Conservation (phyloP, 2,888 invertebrate species). For the Lasioglossum calceatum region DNA sequence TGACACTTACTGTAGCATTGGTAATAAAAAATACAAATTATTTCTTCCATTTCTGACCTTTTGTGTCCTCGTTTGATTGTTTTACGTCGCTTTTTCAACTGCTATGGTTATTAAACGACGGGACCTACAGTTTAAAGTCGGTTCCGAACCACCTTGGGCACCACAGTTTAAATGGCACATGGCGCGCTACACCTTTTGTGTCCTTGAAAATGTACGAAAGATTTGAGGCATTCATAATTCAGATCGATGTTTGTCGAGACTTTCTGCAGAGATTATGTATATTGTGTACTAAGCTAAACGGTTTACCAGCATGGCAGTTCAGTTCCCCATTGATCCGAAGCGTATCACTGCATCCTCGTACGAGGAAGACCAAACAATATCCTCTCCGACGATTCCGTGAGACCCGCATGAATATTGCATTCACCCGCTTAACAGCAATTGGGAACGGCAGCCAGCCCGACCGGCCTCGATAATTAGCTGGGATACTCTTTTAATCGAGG, state of each 20-base stretch:
- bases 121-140: no score
- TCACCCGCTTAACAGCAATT: conserved; percentile 23
- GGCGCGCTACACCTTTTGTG: no score
- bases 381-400: conserved; percentile 32
- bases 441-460: conserved; percentile 12
- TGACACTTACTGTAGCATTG: no score
- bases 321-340: not conserved
- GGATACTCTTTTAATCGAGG: conserved; percentile 6
- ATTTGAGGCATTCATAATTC: not conserved
- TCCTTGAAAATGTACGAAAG: no score
- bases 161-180: no score
- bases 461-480: conserved; percentile 30
- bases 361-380: not conserved
- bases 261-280: not conserved
- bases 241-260: not conserved
- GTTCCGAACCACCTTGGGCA: no score
- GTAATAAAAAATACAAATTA: no score
- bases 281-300: not conserved
- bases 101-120: no score
- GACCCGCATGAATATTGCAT: conserved; percentile 35
- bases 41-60: no score
- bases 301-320: not conserved
- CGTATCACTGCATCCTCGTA: not conserved
- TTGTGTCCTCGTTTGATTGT: no score
- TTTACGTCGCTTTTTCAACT: no score